A percentile compares a stretch with the other conserved stretches of the same genome.
phyloP scores from a whole-genome alignment of 2,888 invertebrate species.

The Drosophila rellima region DNA sequence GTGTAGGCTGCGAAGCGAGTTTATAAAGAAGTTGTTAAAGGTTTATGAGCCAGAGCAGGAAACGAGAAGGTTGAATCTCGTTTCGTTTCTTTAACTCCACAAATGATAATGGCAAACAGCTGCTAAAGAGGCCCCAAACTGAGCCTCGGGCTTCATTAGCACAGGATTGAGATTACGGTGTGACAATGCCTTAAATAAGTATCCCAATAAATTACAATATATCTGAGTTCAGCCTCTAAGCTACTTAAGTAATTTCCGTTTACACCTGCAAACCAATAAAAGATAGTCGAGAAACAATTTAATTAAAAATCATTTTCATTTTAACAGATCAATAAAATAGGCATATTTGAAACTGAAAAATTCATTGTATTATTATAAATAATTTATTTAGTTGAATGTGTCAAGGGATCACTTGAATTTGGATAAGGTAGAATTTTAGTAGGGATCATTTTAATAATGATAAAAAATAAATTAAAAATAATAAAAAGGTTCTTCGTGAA shows the following conservation, averaged over 20 bases:
- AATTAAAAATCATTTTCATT: slow-evolving; percentile 1
- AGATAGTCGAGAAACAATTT: neutral
- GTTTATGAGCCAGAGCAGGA: slow-evolving; percentile 54
- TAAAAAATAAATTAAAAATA: too few species aligned
- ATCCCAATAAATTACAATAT: slow-evolving; percentile 19
- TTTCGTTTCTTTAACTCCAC: slow-evolving; percentile 21
- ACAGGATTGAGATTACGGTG: slow-evolving; percentile 39
- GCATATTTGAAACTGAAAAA: too few species aligned
- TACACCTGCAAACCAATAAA: slow-evolving; percentile 22
- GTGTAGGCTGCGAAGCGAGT: slow-evolving; percentile 49
- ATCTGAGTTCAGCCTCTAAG: neutral
- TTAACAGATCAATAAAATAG: neutral
- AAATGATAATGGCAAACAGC: slow-evolving; percentile 59
- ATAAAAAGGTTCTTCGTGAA: too few species aligned
- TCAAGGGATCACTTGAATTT: too few species aligned
- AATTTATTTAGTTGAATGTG: too few species aligned
- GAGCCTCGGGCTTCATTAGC: slow-evolving; percentile 47
- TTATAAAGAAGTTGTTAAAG: slow-evolving; percentile 67
- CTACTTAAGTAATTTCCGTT: slow-evolving; percentile 20
- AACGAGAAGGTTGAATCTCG: slow-evolving; percentile 26
- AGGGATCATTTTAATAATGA: too few species aligned
- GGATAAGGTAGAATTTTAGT: too few species aligned
- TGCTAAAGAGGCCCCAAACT: slow-evolving; percentile 47
- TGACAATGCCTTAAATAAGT: slow-evolving; percentile 35
- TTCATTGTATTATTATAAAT: too few species aligned